Evolutionary conservation across 1,140 invertebrate genomes (phyloP), one percentile per base, ranked within the genome.

Genomic region (Drosophila setifemur): DNA sequence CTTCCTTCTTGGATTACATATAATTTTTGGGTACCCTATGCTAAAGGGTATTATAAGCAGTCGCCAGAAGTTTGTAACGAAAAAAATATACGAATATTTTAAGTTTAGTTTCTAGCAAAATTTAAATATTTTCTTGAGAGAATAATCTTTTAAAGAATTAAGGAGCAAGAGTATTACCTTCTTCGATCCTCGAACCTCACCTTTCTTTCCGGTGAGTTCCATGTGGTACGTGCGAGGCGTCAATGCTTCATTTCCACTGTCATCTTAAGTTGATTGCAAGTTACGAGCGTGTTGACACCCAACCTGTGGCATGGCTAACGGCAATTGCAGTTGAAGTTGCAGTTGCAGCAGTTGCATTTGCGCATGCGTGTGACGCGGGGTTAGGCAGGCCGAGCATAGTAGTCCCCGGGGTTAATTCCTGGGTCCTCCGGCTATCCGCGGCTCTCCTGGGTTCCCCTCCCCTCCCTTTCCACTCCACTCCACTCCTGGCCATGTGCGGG

Each of bases 201-300:
- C 45, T 55, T 44, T 63, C 66, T 21, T 35, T 31, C 33, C 35
- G n/a, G n/a, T n/a, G n/a, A n/a, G n/a, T 49, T 50, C 40, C 19
- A 37, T 39, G 53, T 88, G 82, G 81, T 86, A 88, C 88, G 88
- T 89, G 88, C 88, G 88, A 74, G 66, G 76, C 85, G 88, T 89
- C 88, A 89, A 89, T 89, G 88, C 88, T 89, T 89, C 88, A 89
- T 89, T 89, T 89, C 66, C 88, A 70, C 82, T 89, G 88, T 89
- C 88, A 89, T 89, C 88, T 89, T 89, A 89, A 88, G 76, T 88
- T 89, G 88, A 89, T 89, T 89, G 88, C 88, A 89, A 89, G 85
- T 89, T 89, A 89, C 88, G 88, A 89, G 73, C 88, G 66, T 89
- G 85, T 79, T 86, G 79, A 83, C 78, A 83, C 76, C 78, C 70